These are phyloP conservation scores for Willisornis vidua DNA, from an alignment of 2,113 vertebrate species.

Conservation along the genomic window DNA sequence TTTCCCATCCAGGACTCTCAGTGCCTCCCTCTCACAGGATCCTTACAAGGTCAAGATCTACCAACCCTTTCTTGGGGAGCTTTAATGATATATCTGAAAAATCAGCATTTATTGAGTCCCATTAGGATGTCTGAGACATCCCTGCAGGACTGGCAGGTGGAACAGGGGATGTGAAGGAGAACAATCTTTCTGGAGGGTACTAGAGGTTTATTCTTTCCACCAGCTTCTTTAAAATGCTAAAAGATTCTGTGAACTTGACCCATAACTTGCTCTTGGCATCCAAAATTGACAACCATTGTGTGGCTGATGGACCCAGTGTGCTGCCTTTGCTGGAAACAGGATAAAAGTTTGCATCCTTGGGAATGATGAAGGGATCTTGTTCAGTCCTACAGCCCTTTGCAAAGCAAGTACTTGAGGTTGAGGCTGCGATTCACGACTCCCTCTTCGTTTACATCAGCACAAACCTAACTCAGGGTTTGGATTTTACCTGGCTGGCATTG, in stretches of 20 bases:
- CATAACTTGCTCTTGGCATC: neutral
- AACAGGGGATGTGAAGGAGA: neutral
- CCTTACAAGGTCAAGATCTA: neutral
- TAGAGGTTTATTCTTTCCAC: neutral
- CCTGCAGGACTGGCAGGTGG: neutral
- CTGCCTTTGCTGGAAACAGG: neutral
- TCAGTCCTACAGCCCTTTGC: neutral
- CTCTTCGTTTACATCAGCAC: neutral
- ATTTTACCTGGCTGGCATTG: neutral
- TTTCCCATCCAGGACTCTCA: neutral
- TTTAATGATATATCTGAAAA: neutral
- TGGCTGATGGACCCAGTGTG: neutral
- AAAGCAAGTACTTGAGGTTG: neutral
- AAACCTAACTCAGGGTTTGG: neutral
- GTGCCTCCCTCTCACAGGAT: neutral
- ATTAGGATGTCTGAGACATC: neutral
- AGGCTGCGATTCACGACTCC: neutral
- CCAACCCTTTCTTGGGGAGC: accelerated
- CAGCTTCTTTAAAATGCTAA: neutral
- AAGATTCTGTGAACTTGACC: neutral
- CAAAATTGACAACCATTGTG: neutral
- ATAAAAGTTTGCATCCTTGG: neutral
- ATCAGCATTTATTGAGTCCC: neutral
- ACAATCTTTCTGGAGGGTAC: neutral
- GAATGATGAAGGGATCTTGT: neutral